Evolutionary conservation across 2,113 vertebrate species (phyloP).

Genomic region (Bostrychus sinensis): DNA sequence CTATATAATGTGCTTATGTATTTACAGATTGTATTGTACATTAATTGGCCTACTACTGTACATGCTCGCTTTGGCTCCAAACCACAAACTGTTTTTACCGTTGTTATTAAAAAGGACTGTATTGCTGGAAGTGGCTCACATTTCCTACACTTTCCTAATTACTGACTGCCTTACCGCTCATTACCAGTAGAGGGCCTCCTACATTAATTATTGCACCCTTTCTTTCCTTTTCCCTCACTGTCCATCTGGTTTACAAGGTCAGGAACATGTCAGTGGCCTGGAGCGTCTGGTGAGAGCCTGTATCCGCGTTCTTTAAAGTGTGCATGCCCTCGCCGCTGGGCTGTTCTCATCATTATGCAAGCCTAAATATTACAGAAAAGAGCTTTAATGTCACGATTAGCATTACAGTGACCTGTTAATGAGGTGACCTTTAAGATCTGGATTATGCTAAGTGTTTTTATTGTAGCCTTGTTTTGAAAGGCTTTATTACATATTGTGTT

Average conservation of each 20-base stretch:
- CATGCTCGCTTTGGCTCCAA: slow-evolving; percentile 58
- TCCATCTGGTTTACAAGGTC: background rate
- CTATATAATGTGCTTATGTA: slow-evolving; percentile 44
- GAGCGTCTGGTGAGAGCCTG: background rate
- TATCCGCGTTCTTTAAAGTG: background rate
- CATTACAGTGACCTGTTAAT: background rate
- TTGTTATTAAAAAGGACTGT: slow-evolving; percentile 68
- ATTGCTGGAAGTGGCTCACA: slow-evolving; percentile 30
- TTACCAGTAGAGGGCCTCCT: background rate
- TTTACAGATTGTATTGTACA: slow-evolving; percentile 62
- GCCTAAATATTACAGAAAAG: accelerated
- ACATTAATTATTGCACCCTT: background rate
- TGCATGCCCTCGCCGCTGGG: background rate
- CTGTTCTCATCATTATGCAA: background rate
- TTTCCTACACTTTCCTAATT: background rate
- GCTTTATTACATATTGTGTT: background rate
- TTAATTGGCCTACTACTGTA: slow-evolving; percentile 60
- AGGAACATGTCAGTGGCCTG: background rate
- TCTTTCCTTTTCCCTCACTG: accelerated
- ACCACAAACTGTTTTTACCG: slow-evolving; percentile 64
- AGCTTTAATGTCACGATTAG: slow-evolving; percentile 12
- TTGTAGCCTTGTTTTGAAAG: background rate
- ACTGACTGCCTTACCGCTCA: background rate
- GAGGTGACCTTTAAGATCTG: slow-evolving; percentile 13
- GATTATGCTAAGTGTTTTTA: background rate